A percentile compares a stretch with the other conserved stretches of the same genome.
Evolutionary conservation across 1,140 invertebrate genomes (phyloP).

Genomic region (Psilanteris sp.): DNA sequence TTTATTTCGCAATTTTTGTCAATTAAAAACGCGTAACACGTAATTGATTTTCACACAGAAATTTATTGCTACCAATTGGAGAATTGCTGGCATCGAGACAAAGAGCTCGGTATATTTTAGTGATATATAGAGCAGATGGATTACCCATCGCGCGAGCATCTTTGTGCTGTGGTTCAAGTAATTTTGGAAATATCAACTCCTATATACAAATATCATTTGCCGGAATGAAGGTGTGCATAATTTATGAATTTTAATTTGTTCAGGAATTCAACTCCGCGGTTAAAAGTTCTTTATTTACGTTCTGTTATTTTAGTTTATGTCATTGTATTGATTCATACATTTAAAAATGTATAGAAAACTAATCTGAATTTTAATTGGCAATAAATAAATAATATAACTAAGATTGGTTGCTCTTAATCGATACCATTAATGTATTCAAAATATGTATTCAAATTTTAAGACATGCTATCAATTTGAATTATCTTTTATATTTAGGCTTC

Average conservation of each 20-base stretch:
- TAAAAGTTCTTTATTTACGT: slow-evolving; percentile 2
- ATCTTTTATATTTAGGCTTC: slow-evolving; percentile 73
- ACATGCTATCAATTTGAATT: no score
- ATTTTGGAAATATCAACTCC: slow-evolving; percentile 82
- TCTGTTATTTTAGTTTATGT: neutral
- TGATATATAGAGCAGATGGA: slow-evolving; percentile 84
- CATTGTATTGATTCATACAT: neutral
- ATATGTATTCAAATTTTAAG: no score
- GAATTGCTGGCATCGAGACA: slow-evolving; percentile 82
- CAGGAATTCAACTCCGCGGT: slow-evolving; percentile 10
- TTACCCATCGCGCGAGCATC: slow-evolving; percentile 80
- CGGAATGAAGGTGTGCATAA: slow-evolving; percentile 81
- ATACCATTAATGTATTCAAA: no score
- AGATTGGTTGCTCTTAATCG: no score
- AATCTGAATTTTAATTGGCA: no score
- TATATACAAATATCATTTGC: slow-evolving; percentile 84
- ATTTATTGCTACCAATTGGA: slow-evolving; percentile 85
- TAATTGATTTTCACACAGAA: slow-evolving; percentile 80
- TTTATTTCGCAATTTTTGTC: slow-evolving; percentile 26
- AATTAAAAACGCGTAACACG: slow-evolving; percentile 18
- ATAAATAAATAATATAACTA: no score
- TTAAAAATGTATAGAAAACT: no score
- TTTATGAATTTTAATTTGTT: slow-evolving; percentile 52
- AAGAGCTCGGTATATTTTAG: slow-evolving; percentile 83
- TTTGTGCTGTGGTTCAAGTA: slow-evolving; percentile 71